Percentiles rank a stretch among this genome's conserved stretches.
phyloP scores from a whole-genome alignment of 2,888 invertebrate genomes.

The Ophion obscuratus region DNA sequence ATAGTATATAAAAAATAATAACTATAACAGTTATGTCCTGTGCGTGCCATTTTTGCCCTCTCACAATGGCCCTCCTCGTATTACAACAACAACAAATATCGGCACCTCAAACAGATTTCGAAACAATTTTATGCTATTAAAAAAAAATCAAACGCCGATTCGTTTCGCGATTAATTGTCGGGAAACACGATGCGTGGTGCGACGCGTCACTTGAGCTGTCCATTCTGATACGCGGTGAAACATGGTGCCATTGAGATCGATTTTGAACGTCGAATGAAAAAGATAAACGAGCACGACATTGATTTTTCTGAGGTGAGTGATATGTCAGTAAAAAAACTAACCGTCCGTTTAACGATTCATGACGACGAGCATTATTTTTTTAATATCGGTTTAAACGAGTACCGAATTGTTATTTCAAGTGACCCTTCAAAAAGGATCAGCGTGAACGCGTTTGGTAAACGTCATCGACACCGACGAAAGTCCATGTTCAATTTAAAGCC shows the following conservation, averaged over 20 bases:
- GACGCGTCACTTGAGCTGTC: slow-evolving; percentile 18
- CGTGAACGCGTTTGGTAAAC: background rate
- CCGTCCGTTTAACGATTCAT: background rate
- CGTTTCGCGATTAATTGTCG: background rate
- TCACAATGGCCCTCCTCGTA: too few species aligned
- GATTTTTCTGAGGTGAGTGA: slow-evolving; percentile 4
- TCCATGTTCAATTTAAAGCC: background rate
- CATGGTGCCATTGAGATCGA: slow-evolving; percentile 9
- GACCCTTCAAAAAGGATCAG: background rate
- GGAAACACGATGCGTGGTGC: background rate
- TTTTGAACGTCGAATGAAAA: slow-evolving; percentile 7
- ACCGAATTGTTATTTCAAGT: too few species aligned
- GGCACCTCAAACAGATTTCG: background rate
- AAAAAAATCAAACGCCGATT: background rate
- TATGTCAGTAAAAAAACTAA: slow-evolving; percentile 9
- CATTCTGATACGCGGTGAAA: slow-evolving; percentile 5
- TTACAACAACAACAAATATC: too few species aligned
- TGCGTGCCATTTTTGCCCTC: too few species aligned
- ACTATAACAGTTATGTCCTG: too few species aligned
- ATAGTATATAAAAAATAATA: too few species aligned
- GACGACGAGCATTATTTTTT: too few species aligned
- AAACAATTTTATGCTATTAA: background rate
- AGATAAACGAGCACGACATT: slow-evolving; percentile 1
- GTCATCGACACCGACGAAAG: too few species aligned
- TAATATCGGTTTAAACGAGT: too few species aligned